Percentiles rank a stretch among this genome's conserved stretches.
phyloP scores from a whole-genome alignment of 2,888 invertebrate species.

The Hypomecis punctinalis region DNA sequence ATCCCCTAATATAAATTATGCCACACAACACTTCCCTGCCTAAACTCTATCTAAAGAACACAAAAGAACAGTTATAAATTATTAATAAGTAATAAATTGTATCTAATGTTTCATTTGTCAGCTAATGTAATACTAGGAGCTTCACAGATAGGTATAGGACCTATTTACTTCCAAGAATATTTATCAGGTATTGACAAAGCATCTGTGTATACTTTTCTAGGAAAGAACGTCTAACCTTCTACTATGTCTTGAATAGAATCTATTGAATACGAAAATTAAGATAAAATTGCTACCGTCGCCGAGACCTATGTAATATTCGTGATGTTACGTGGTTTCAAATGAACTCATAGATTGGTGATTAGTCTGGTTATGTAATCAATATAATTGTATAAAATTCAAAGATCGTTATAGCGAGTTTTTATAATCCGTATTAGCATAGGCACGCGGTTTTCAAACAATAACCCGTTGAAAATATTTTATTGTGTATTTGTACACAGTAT shows the following conservation, averaged over 20 bases:
- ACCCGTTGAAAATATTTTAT: constrained; percentile 39
- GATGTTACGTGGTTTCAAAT: constrained; percentile 12
- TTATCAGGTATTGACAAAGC: constrained; percentile 44
- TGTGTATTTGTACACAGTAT: constrained; percentile 42
- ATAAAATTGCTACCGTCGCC: constrained; percentile 11
- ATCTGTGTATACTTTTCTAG: constrained; percentile 41
- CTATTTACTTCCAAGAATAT: constrained; percentile 44
- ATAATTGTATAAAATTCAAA: constrained; percentile 24
- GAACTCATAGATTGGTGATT: constrained; percentile 21
- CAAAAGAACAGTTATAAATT: neutral
- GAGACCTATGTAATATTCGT: constrained; percentile 16
- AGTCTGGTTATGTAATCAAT: constrained; percentile 30
- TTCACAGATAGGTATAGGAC: constrained; percentile 20
- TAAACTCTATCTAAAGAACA: neutral
- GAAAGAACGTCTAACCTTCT: constrained; percentile 39
- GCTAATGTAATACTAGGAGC: constrained; percentile 21
- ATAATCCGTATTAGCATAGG: constrained; percentile 36
- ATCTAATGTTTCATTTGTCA: constrained; percentile 14
- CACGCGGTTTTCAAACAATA: constrained; percentile 35
- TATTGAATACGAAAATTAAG: constrained; percentile 14
- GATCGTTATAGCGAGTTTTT: constrained; percentile 33
- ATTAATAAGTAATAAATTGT: neutral
- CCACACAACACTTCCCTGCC: too few relatives aligned
- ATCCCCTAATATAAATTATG: too few relatives aligned
- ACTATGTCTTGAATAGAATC: constrained; percentile 31